Percentiles rank a stretch among this genome's conserved stretches.
phyloP scores from a whole-genome alignment of 2,888 invertebrate species.

The Pecten maximus region DNA sequence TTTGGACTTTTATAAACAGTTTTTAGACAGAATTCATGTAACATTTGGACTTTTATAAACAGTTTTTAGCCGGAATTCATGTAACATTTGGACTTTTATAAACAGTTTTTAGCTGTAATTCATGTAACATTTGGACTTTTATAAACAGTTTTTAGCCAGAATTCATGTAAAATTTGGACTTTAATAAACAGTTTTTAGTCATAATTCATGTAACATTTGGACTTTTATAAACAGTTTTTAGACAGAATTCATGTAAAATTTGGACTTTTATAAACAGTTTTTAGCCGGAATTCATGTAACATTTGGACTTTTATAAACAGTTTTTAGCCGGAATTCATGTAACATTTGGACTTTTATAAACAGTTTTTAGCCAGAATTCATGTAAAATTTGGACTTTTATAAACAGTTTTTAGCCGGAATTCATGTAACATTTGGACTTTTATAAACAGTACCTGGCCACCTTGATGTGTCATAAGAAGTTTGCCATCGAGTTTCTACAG shows the following conservation, averaged over 20 bases:
- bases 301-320: neutral
- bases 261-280: slow-evolving; percentile 85
- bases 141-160: neutral
- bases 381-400: neutral
- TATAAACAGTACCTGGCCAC: slow-evolving; percentile 91
- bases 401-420: neutral
- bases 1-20: slow-evolving; percentile 84
- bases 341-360: neutral
- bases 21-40: too few species aligned
- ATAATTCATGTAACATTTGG: neutral
- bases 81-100: neutral
- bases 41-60: neutral
- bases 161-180: neutral
- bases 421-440: neutral
- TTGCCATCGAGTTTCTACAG: slow-evolving; percentile 96
- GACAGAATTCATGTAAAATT: neutral
- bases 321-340: neutral
- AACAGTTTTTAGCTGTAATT: too few species aligned
- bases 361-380: slow-evolving; percentile 93
- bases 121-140: neutral
- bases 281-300: slow-evolving; percentile 86
- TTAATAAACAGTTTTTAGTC: slow-evolving; percentile 86
- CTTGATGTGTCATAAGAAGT: slow-evolving; percentile 97
- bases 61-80: neutral
- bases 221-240: neutral